Evolutionary conservation across 2,113 vertebrate species (phyloP).

Genomic region (Dinomys branickii): DNA sequence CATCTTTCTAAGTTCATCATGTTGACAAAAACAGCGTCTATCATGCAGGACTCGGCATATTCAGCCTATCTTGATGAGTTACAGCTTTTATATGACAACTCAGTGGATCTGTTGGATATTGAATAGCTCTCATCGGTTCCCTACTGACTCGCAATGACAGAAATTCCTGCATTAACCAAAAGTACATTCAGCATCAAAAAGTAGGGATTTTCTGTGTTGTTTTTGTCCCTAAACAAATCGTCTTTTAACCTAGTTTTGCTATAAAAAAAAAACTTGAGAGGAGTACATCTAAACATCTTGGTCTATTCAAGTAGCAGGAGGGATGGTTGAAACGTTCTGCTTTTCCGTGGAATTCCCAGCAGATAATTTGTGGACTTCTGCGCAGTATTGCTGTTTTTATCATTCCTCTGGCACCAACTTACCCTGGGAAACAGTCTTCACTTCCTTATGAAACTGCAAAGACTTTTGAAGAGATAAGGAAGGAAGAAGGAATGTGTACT

Average conservation of each 20-base stretch:
- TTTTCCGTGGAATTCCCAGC: not conserved
- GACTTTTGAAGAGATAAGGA: slow-evolving; percentile 32
- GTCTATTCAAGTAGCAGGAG: slow-evolving; percentile 13
- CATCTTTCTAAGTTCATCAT: slow-evolving; percentile 54
- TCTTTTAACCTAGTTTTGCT: slow-evolving; percentile 20
- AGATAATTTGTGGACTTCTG: not conserved
- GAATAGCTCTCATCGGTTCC: slow-evolving; percentile 51
- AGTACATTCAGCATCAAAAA: slow-evolving; percentile 20
- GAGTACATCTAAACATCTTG: slow-evolving; percentile 32
- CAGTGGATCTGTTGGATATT: slow-evolving; percentile 41
- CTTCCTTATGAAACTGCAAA: slow-evolving; percentile 18
- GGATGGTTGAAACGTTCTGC: not conserved
- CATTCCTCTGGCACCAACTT: not conserved
- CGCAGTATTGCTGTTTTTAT: slow-evolving; percentile 20
- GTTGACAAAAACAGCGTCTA: slow-evolving; percentile 51
- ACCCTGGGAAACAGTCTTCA: slow-evolving; percentile 22
- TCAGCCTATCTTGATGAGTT: slow-evolving; percentile 74
- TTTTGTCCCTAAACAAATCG: not conserved
- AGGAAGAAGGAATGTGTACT: not conserved
- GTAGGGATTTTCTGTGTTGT: not conserved
- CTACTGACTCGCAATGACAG: slow-evolving; percentile 18
- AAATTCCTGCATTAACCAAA: slow-evolving; percentile 21
- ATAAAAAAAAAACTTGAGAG: slow-evolving; percentile 47
- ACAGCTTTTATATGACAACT: slow-evolving; percentile 73
- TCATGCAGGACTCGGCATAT: slow-evolving; percentile 31